phyloP scores from a whole-genome alignment of 2,888 invertebrate genomes.

The Apeira syringaria region DNA sequence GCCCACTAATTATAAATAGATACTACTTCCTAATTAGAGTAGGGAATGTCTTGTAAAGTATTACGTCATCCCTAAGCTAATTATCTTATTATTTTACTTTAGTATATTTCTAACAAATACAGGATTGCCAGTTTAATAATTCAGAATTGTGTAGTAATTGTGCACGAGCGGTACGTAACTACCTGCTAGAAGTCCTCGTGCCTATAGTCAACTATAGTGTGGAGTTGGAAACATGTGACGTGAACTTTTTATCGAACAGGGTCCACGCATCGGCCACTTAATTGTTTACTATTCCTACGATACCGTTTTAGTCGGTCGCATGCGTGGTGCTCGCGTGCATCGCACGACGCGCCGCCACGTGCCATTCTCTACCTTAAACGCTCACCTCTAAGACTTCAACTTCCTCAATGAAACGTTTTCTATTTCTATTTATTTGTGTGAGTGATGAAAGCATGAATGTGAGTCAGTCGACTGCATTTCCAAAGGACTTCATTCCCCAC shows the following conservation, averaged over 20 bases:
- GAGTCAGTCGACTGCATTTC: slow-evolving; percentile 73
- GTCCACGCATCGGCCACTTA: slow-evolving; percentile 64
- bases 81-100: slow-evolving; percentile 21
- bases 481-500: slow-evolving; percentile 68
- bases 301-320: slow-evolving; percentile 66
- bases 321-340: slow-evolving; percentile 58
- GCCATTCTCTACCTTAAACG: slow-evolving; percentile 45
- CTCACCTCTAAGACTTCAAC: slow-evolving; percentile 46
- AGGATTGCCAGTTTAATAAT: slow-evolving; percentile 8
- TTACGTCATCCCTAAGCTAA: slow-evolving; percentile 42
- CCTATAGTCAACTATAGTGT: slow-evolving; percentile 41
- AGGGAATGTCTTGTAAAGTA: slow-evolving; percentile 44
- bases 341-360: slow-evolving; percentile 30
- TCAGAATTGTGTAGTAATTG: slow-evolving; percentile 10
- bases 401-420: slow-evolving; percentile 32
- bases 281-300: slow-evolving; percentile 76
- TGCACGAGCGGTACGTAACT: background rate
- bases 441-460: slow-evolving; percentile 63
- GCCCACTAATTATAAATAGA: slow-evolving; percentile 52
- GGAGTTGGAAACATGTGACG: slow-evolving; percentile 54
- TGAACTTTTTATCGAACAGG: slow-evolving; percentile 63
- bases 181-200: slow-evolving; percentile 41
- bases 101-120: background rate
- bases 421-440: slow-evolving; percentile 50
- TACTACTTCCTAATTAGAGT: slow-evolving; percentile 56